Conservation (phyloP, 2,888 invertebrate genomes). For the Muscina levida region DNA sequence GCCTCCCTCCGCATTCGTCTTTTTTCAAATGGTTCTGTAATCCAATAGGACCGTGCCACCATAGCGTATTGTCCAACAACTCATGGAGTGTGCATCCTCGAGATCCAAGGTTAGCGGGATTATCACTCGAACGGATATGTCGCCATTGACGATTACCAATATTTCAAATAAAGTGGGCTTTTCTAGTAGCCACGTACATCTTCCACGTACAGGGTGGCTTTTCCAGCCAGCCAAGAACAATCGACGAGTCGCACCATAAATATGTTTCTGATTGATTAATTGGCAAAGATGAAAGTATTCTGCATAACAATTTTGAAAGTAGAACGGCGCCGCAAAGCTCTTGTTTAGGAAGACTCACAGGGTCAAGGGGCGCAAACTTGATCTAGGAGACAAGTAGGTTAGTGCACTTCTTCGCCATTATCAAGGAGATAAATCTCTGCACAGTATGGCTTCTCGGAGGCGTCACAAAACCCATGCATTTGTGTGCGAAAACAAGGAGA, state of each 20-base stretch:
- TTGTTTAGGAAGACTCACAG: not conserved
- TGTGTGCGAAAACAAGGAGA: not conserved
- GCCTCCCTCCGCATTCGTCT: too few relatives aligned
- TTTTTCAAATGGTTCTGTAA: not conserved
- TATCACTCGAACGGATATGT: constrained; percentile 6
- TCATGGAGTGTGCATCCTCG: constrained; percentile 29
- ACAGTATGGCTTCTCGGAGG: constrained; percentile 10
- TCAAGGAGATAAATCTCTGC: not conserved
- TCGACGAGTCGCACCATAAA: constrained; percentile 26
- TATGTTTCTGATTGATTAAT: not conserved
- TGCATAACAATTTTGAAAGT: not conserved
- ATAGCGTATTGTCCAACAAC: constrained; percentile 5
- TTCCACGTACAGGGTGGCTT: constrained; percentile 32
- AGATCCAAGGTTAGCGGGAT: constrained; percentile 30
- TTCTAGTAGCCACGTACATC: constrained; percentile 33
- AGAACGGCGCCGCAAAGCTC: not conserved
- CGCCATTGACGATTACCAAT: not conserved
- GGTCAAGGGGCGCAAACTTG: not conserved
- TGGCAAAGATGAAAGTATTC: not conserved
- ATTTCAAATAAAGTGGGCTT: constrained; percentile 1
- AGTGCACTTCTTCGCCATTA: not conserved
- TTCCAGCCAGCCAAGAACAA: constrained; percentile 33
- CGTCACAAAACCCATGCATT: constrained; percentile 3
- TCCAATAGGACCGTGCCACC: constrained; percentile 36
- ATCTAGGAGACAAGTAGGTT: not conserved